phyloP scores from a whole-genome alignment of 2,113 vertebrate genomes.

The Pica pica region DNA sequence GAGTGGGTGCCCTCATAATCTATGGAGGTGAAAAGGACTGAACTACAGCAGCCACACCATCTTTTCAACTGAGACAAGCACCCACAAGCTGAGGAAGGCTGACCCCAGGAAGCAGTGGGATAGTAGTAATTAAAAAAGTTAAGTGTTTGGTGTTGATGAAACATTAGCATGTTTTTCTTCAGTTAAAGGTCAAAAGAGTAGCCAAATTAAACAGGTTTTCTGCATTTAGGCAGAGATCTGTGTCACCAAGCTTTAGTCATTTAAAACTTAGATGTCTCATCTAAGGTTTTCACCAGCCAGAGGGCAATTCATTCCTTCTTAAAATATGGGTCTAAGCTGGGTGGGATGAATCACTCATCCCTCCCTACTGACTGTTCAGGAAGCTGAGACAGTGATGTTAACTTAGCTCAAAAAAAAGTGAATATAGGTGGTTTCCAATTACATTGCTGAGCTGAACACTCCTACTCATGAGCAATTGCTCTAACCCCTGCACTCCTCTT shows the following conservation, averaged over 20 bases:
- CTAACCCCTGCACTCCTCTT: not conserved
- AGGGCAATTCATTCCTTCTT: not conserved
- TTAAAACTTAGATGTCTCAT: slow-evolving; percentile 10
- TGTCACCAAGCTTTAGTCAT: slow-evolving; percentile 29
- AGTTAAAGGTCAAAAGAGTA: not conserved
- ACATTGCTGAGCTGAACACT: not conserved
- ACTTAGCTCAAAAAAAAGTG: not conserved
- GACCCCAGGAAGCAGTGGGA: not conserved
- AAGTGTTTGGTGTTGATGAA: not conserved
- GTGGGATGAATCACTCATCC: slow-evolving; percentile 30
- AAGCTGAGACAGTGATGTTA: slow-evolving; percentile 15
- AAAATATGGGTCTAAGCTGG: not conserved
- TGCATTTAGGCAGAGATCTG: not conserved
- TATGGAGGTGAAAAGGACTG: not conserved
- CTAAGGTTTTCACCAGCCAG: not conserved
- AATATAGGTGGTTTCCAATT: not conserved
- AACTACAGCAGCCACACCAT: not conserved
- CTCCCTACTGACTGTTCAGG: slow-evolving; percentile 35
- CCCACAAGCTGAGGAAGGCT: not conserved
- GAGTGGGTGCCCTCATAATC: rapidly evolving
- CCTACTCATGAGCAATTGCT: not conserved
- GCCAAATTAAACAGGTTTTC: slow-evolving; percentile 10
- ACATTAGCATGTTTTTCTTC: not conserved
- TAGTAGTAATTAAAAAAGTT: not conserved
- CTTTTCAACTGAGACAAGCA: not conserved